Evolutionary conservation across 2,113 vertebrate genomes (phyloP), one percentile per base, ranked within the genome.

Genomic region (Myotis davidii): DNA sequence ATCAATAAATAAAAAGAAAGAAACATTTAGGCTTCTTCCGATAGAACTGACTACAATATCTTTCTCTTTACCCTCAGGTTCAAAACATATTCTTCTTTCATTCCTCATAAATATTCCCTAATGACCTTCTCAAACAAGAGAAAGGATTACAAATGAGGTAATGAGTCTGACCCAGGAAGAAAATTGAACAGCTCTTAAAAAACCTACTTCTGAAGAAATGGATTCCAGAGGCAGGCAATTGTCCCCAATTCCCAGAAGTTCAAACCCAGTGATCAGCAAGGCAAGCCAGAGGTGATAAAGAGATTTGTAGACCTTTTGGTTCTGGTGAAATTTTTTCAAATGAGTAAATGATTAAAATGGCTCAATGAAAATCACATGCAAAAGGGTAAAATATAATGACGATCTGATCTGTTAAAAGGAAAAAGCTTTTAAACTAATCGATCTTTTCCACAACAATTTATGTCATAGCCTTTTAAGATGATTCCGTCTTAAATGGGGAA

Each of bases 391-490:
- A 97, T 96, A 96, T 97, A 97, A 98, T 97, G 96, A 90, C 94
- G 95, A 96, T 97, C 85, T 95, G 94, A 97, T 97, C 96, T 97
- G 95, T 97, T 98, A 98, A 98, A 97, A 98, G 97, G 92, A 94
- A 95, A 96, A 98, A 96, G 97, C 97, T 98, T 98, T 98, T 98
- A 97, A 97, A 96, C 92, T 96, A 96, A 98, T 98, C 93, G 92
- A 98, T 98, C 97, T 97, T 95, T 94, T 95, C 96, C 73, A 97
- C 97, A 96, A 97, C 96, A 97, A 97, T 97, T 97, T 97, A 97
- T 98, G 96, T 94, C 96, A 95, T 64, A 95, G 97, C 88, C 88
- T 97, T 97, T 97, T 96, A 97, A 95, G 82, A 97, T 94, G 95
- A 97, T 92, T 90, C 97, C 73, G 88, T 97, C 92, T 96, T 98